Base-by-base conservation (phyloP, 2,888 invertebrate species). In the Caenorhabditis sp. region DNA sequence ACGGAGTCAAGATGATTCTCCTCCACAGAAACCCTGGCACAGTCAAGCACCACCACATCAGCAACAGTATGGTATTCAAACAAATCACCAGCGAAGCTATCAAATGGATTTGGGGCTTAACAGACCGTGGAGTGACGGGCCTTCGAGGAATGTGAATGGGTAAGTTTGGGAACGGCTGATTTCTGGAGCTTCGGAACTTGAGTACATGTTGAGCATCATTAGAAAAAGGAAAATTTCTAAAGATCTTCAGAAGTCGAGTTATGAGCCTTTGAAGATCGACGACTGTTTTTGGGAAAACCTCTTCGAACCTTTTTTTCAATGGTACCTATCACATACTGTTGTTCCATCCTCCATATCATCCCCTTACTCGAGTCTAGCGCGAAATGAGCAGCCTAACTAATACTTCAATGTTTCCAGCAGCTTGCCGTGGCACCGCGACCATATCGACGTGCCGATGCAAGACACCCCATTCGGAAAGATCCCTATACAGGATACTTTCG, bases 381-480 rank as follows among this genome's bases (percentile, higher is more conserved):
- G n/a, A n/a, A n/a, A n/a, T n/a, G n/a, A n/a, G n/a, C n/a, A n/a
- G n/a, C n/a, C n/a, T n/a, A n/a, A n/a, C n/a, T n/a, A n/a, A n/a
- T n/a, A n/a, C n/a, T 63, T 63, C 63, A 63, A 14, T 26, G n/a
- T 16, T 6, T 41, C 22, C 14, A 12, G n/a, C n/a, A n/a, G 8
- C 4, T 54, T 80, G 24, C 79, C 79, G 1, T 80, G 79, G 79
- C 79, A 80, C 47, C 72, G 72, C 1, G 47, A 54, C 12, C 72
- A 26, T 26, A 2, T 12, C 3, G 24, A 24, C 2, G 54, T 54
- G 14, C 54, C 54, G 26, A 54, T 54, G 54, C 54, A 80, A 47
- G 72, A 72, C 19, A 80, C 79, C 12, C 79, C 79, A 22, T 80
- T 80, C 28, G 79, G 79, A 22, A 80, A 66, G 49, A 54, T 77